These are phyloP conservation scores for Atethmia centrago DNA, from an alignment of 2,888 invertebrate genomes.

Conservation along the genomic window DNA sequence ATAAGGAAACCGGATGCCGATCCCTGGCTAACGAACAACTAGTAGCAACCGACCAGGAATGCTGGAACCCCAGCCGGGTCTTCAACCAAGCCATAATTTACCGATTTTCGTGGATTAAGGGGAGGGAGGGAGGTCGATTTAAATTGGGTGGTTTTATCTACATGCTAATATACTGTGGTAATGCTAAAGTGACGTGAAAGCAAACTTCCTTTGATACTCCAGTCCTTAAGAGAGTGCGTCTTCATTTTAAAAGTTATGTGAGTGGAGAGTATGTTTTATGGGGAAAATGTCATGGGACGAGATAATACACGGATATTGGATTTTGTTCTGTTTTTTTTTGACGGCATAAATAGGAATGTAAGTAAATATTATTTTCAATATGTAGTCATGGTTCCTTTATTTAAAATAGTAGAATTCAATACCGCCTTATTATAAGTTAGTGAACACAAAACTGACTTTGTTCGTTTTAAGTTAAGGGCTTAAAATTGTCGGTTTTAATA, in stretches of 20 bases:
- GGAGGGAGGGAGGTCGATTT: constrained; percentile 62
- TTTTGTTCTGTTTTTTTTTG: neutral
- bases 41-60: constrained; percentile 73
- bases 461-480: too few relatives aligned
- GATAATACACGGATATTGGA: constrained; percentile 8
- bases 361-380: neutral
- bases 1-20: constrained; percentile 86
- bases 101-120: constrained; percentile 39
- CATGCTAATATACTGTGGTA: constrained; percentile 78
- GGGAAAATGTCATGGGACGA: constrained; percentile 17
- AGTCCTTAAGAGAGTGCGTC: constrained; percentile 71
- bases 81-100: constrained; percentile 50
- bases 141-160: constrained; percentile 67
- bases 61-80: constrained; percentile 66
- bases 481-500: too few relatives aligned
- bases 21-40: constrained; percentile 84
- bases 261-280: constrained; percentile 58
- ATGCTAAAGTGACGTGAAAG: constrained; percentile 77
- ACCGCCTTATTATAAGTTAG: too few relatives aligned
- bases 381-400: neutral
- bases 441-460: too few relatives aligned
- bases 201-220: constrained; percentile 81
- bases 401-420: neutral
- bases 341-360: too few relatives aligned
- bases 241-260: constrained; percentile 72